phyloP scores from a whole-genome alignment of 2,797 vertebrate species.

The Ambastaia sidthimunki region DNA sequence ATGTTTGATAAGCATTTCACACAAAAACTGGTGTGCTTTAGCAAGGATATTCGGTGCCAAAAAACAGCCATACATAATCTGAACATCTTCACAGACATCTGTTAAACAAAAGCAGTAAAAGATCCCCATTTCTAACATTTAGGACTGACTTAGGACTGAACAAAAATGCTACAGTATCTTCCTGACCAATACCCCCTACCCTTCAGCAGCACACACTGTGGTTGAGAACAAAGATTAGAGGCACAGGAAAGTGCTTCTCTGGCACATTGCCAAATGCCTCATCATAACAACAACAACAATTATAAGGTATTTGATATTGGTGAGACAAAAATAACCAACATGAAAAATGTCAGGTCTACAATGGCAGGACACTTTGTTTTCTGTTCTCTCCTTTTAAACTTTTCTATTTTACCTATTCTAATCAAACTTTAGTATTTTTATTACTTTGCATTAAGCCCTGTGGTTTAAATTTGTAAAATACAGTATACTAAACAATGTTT shows the following conservation, averaged over 20 bases:
- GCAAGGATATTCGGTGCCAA: neutral
- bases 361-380: conserved; percentile 65
- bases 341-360: conserved; percentile 70
- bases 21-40: conserved; percentile 38
- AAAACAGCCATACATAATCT: neutral
- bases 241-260: conserved; percentile 67
- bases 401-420: conserved; percentile 1
- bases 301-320: conserved; percentile 79
- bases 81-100: neutral
- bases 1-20: conserved; percentile 56
- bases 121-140: no score
- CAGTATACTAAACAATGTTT: neutral
- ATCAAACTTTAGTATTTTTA: conserved; percentile 3
- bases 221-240: conserved; percentile 63
- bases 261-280: conserved; percentile 71
- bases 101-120: neutral
- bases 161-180: no score
- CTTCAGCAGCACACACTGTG: conserved; percentile 51
- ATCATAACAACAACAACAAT: conserved; percentile 82
- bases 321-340: conserved; percentile 68
- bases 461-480: neutral
- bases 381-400: neutral
- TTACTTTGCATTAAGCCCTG: neutral
- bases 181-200: no score
- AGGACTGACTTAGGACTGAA: no score